phyloP scores from a whole-genome alignment of 2,797 vertebrate species.

The Dipus sagitta region DNA sequence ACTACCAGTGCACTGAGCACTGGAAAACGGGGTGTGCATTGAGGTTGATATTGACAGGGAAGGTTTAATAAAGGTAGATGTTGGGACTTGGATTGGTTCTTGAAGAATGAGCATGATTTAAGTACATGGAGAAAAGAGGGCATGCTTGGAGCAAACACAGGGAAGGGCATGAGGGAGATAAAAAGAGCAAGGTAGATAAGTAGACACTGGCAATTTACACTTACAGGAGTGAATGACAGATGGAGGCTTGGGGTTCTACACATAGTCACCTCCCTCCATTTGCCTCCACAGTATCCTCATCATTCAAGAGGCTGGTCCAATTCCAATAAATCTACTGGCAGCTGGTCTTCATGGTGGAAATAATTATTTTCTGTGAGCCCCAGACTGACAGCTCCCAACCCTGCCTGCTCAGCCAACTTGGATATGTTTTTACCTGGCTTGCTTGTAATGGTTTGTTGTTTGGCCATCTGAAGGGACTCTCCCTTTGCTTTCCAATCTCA shows the following conservation, averaged over 20 bases:
- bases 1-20: neutral
- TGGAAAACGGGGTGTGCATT: neutral
- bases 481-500: conserved; percentile 37
- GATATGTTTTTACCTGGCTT: conserved; percentile 68
- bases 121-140: neutral
- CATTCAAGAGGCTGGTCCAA: neutral
- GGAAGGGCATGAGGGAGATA: neutral
- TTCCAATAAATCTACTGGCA: conserved; percentile 43
- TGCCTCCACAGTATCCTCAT: neutral
- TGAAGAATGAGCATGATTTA: neutral
- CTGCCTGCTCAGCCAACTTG: conserved; percentile 48
- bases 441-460: conserved; percentile 43
- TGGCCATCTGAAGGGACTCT: conserved; percentile 59
- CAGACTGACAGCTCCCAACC: conserved; percentile 58
- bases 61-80: neutral
- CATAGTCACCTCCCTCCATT: neutral
- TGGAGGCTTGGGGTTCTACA: neutral
- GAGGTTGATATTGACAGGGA: neutral
- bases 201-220: neutral
- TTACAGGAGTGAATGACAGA: neutral
- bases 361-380: neutral
- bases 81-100: neutral
- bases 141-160: neutral
- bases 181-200: neutral
- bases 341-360: conserved; percentile 62